Conservation (phyloP, 2,113 vertebrate genomes). For the Speoplatyrhinus poulsoni region DNA sequence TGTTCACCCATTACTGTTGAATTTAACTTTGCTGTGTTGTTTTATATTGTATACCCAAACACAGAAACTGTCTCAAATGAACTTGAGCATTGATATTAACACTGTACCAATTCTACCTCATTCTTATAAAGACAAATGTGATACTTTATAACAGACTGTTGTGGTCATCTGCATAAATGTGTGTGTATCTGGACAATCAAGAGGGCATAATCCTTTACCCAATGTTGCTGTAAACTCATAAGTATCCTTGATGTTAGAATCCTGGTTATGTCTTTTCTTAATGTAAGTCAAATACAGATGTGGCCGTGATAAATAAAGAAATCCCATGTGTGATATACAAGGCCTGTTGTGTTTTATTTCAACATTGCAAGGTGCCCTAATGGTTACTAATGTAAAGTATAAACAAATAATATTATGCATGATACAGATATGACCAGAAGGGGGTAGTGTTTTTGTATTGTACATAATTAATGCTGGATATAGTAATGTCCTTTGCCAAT, state of each 20-base stretch:
- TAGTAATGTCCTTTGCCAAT: no score
- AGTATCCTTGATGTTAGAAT: constrained; percentile 14
- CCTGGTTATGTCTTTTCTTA: constrained; percentile 51
- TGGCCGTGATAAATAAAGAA: constrained; percentile 67
- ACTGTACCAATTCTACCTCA: constrained; percentile 72
- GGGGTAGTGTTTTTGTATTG: constrained; percentile 20
- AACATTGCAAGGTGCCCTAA: no score
- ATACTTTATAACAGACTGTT: constrained; percentile 44
- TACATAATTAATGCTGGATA: background rate
- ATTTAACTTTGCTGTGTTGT: constrained; percentile 44
- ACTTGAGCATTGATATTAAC: constrained; percentile 45
- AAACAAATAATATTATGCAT: background rate
- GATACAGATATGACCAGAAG: constrained; percentile 22
- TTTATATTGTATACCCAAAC: constrained; percentile 35
- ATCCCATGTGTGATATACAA: constrained; percentile 47
- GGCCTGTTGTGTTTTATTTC: background rate
- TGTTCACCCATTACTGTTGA: constrained; percentile 42
- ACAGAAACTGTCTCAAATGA: constrained; percentile 55
- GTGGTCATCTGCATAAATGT: constrained; percentile 27
- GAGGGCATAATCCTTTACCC: constrained; percentile 34
- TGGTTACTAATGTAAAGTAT: no score
- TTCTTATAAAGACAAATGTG: constrained; percentile 62
- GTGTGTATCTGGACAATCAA: constrained; percentile 66
- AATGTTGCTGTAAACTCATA: constrained; percentile 47
- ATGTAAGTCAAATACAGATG: constrained; percentile 60